Evolutionary conservation across 64 coral and sea anemone genomes (phyloP).

Genomic region (Porites lutea): DNA sequence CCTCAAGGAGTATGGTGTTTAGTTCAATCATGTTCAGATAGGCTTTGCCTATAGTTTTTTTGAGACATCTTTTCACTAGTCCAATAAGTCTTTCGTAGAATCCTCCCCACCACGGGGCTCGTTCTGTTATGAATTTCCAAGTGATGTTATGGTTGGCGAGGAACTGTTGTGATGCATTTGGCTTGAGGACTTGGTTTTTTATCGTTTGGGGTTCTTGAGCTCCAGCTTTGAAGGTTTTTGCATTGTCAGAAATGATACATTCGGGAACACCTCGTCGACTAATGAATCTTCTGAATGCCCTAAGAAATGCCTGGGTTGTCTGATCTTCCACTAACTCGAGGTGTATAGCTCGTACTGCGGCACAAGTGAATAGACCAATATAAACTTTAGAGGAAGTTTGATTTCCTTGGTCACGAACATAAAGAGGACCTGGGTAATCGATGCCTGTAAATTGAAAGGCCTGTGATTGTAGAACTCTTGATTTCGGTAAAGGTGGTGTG

Average conservation of each 20-base stretch:
- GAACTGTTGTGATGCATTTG: not conserved
- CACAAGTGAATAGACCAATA: conserved; percentile 23
- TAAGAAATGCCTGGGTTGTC: conserved; percentile 35
- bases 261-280: conserved; percentile 46
- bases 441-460: conserved; percentile 44
- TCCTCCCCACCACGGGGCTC: conserved; percentile 10
- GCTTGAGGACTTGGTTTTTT: not conserved
- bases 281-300: conserved; percentile 51
- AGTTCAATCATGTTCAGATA: conserved; percentile 24
- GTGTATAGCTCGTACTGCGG: conserved; percentile 36
- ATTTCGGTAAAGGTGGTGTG: conserved; percentile 46
- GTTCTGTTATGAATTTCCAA: not conserved
- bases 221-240: conserved; percentile 23
- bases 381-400: not conserved
- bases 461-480: conserved; percentile 30
- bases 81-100: conserved; percentile 8
- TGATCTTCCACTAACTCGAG: conserved; percentile 49
- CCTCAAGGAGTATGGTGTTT: conserved; percentile 46
- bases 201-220: not conserved
- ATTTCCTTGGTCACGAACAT: conserved; percentile 44
- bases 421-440: conserved; percentile 41
- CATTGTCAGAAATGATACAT: conserved; percentile 64
- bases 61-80: not conserved
- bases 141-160: conserved; percentile 1
- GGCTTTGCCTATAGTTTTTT: conserved; percentile 29